phyloP scores from a whole-genome alignment of 1,140 invertebrate genomes.

The Drosophila albomicans region DNA sequence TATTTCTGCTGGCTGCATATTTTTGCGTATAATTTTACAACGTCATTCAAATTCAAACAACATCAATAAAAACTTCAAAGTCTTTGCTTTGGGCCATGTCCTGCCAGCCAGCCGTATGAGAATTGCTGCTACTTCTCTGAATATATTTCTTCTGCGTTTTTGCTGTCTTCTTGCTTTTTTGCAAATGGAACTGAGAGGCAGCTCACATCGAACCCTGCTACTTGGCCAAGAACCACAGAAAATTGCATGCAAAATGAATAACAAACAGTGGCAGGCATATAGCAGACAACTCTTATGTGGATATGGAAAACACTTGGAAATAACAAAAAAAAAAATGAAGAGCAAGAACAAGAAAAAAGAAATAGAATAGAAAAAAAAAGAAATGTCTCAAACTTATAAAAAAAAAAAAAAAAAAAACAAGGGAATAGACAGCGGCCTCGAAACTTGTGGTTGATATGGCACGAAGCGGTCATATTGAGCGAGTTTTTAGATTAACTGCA shows the following conservation, averaged over 20 bases:
- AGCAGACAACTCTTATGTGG: constrained; percentile 26
- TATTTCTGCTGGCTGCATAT: constrained; percentile 56
- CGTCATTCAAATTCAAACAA: constrained; percentile 78
- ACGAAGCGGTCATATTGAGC: constrained; percentile 62
- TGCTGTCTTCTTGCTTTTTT: constrained; percentile 9
- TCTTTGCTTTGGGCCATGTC: constrained; percentile 48
- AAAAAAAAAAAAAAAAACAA: constrained; percentile 12
- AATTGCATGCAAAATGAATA: constrained; percentile 75
- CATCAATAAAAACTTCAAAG: constrained; percentile 77
- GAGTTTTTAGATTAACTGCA: constrained; percentile 74
- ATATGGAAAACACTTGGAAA: constrained; percentile 32
- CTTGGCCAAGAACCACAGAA: constrained; percentile 33
- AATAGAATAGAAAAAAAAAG: constrained; percentile 30
- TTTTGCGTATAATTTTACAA: constrained; percentile 79
- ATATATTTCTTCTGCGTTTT: constrained; percentile 48
- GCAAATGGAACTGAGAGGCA: constrained; percentile 19
- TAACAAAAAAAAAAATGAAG: constrained; percentile 17
- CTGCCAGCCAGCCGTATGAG: constrained; percentile 5
- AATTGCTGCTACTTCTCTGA: constrained; percentile 26
- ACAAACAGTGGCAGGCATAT: constrained; percentile 54
- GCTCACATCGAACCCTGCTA: constrained; percentile 28
- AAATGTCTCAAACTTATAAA: constrained; percentile 63
- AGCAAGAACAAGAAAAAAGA: constrained; percentile 3
- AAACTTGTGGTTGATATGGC: constrained; percentile 68
- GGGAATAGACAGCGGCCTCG: constrained; percentile 17